Percentiles rank a stretch among this genome's conserved stretches.
Evolutionary conservation across 2,797 vertebrate genomes (phyloP).

Genomic region (Pangasius larnaudii): DNA sequence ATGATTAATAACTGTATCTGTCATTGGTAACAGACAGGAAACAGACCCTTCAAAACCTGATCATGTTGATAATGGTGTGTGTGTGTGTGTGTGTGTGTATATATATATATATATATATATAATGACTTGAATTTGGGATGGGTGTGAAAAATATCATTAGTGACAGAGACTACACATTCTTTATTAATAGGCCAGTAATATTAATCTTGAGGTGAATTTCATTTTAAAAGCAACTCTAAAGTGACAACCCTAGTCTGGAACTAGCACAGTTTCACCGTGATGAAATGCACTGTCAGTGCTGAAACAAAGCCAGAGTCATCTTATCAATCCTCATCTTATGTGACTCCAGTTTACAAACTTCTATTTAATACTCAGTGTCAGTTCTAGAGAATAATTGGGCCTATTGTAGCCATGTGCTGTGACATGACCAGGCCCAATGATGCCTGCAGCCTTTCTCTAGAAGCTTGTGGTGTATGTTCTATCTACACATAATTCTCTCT

Average conservation of each 20-base stretch:
- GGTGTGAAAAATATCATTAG: neutral
- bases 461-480: neutral
- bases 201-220: neutral
- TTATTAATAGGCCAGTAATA: neutral
- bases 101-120: neutral
- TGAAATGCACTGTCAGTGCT: neutral
- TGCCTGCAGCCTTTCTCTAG: neutral
- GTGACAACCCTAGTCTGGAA: neutral
- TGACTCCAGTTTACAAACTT: neutral
- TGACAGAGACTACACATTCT: neutral
- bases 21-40: neutral
- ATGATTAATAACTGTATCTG: neutral
- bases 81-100: too few species aligned
- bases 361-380: neutral
- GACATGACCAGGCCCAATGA: neutral
- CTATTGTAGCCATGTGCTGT: neutral
- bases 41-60: neutral
- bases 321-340: neutral
- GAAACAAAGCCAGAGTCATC: neutral
- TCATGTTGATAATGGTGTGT: neutral
- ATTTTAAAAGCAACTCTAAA: neutral
- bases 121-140: neutral
- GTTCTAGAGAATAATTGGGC: neutral
- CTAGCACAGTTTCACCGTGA: neutral
- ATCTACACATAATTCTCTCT: neutral